Conservation (phyloP, 2,113 vertebrate species). For the Cichladusa arquata region DNA sequence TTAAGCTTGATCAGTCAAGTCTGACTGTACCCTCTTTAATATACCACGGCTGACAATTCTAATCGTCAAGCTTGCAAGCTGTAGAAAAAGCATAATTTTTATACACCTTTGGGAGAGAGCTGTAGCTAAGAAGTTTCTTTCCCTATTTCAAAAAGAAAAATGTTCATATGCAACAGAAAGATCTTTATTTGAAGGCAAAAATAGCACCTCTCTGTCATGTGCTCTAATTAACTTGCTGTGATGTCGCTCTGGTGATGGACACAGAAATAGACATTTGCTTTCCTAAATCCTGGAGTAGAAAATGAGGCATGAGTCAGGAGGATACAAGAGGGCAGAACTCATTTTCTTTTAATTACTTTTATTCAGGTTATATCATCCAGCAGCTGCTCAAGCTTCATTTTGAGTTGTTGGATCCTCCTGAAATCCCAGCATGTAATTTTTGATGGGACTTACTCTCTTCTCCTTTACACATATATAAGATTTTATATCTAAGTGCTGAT, state of each 20-base stretch:
- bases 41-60: background rate
- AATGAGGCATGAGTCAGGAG: conserved; percentile 62
- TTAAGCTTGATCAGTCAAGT: conserved; percentile 58
- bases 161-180: conserved; percentile 43
- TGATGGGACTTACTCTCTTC: background rate
- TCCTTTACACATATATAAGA: background rate
- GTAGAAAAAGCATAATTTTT: conserved; percentile 46
- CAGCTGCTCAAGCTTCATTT: conserved; percentile 49
- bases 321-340: conserved; percentile 57
- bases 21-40: conserved; percentile 55
- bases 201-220: conserved; percentile 48
- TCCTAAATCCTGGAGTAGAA: conserved; percentile 56
- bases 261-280: conserved; percentile 63
- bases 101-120: conserved; percentile 37
- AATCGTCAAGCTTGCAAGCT: conserved; percentile 12
- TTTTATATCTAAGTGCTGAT: background rate
- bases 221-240: conserved; percentile 63
- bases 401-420: background rate
- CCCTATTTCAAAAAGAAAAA: conserved; percentile 42
- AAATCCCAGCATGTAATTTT: conserved; percentile 32
- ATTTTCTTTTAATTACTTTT: conserved; percentile 66
- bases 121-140: conserved; percentile 20
- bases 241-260: conserved; percentile 57
- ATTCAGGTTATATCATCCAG: conserved; percentile 56
- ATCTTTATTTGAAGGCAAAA: conserved; percentile 55